Percentiles rank a stretch among this genome's conserved stretches.
Conservation (phyloP, 2,113 vertebrate genomes). For the Pituophis catenifer region DNA sequence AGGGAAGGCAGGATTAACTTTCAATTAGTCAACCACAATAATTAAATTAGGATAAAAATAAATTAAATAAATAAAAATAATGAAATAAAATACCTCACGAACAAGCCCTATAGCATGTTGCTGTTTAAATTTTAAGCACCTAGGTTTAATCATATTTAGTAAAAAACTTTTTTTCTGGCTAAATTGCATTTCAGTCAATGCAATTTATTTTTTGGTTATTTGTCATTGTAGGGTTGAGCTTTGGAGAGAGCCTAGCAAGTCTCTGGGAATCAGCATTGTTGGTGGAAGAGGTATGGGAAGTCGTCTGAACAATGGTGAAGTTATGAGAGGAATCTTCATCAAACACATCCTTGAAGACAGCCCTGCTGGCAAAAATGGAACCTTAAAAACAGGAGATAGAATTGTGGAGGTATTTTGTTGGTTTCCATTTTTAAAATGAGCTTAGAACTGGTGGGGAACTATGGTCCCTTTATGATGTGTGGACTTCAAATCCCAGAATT, state of each 20-base stretch:
- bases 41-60: neutral
- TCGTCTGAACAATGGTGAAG: slow-evolving; percentile 91
- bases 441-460: neutral
- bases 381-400: slow-evolving; percentile 92
- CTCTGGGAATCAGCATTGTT: slow-evolving; percentile 96
- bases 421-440: slow-evolving; percentile 9
- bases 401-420: slow-evolving; percentile 84
- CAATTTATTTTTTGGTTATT: neutral
- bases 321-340: slow-evolving; percentile 98
- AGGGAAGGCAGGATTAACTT: too few relatives aligned
- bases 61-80: neutral
- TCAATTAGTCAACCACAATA: too few relatives aligned
- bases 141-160: neutral
- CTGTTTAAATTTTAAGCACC: neutral
- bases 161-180: neutral
- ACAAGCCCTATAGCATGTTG: neutral
- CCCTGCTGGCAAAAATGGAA: slow-evolving; percentile 91
- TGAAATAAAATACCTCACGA: neutral
- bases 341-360: slow-evolving; percentile 96
- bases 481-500: neutral
- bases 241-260: slow-evolving; percentile 88
- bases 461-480: neutral
- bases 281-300: slow-evolving; percentile 97
- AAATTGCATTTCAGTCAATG: neutral
- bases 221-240: slow-evolving; percentile 84